phyloP scores from a whole-genome alignment of 2,113 vertebrate genomes.

The Corythoichthys haematopterus region DNA sequence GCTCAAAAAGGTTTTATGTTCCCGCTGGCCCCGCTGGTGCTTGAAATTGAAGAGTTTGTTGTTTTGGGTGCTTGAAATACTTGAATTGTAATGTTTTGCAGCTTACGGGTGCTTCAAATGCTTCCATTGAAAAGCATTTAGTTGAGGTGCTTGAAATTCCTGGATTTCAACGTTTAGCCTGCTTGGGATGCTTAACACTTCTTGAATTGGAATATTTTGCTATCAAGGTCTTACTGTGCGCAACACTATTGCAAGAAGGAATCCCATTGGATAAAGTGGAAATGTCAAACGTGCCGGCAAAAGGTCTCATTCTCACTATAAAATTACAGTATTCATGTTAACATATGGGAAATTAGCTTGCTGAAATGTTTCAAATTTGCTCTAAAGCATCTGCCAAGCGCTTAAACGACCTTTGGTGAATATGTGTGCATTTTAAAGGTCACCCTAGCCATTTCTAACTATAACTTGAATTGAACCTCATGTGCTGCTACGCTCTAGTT shows the following conservation, averaged over 20 bases:
- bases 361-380: background rate
- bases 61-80: background rate
- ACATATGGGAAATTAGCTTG: background rate
- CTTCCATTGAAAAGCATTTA: background rate
- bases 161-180: background rate
- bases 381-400: background rate
- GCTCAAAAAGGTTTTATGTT: background rate
- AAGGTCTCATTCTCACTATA: background rate
- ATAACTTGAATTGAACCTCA: constrained; percentile 15
- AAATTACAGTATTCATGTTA: background rate
- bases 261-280: background rate
- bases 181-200: background rate
- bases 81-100: background rate
- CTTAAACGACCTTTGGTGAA: constrained; percentile 1
- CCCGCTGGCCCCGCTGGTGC: background rate
- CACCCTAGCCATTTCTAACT: background rate
- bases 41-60: background rate
- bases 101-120: background rate
- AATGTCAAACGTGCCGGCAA: background rate
- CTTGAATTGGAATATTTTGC: background rate
- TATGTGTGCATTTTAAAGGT: constrained; percentile 19
- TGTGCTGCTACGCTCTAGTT: background rate
- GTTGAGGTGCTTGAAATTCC: background rate
- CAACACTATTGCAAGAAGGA: background rate
- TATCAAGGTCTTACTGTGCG: background rate